Base-by-base conservation (phyloP, 1,140 invertebrate species). In the Anthonomus grandis region DNA sequence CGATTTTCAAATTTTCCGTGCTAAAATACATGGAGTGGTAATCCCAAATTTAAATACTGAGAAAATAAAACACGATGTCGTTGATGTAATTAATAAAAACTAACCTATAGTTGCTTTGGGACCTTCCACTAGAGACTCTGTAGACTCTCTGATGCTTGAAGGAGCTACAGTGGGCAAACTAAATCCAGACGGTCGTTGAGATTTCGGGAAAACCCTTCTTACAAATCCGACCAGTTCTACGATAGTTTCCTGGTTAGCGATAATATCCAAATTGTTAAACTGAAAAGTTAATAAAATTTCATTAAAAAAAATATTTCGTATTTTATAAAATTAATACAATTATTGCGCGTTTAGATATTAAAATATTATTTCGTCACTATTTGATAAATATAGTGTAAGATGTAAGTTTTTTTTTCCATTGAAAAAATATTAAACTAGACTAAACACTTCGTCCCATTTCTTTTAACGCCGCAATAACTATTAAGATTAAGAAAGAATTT, bases 191-290 rank as follows among this genome's bases (percentile, higher is more conserved):
- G 59, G 61, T 4, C 65, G 62, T 12, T 67, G 67, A 10, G 66
- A 53, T 60, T 78, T 79, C 21, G 86, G 83, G 61, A 87, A 82
- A 22, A 91, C 81, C 37, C 90, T 80, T 51, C 86, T 87, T 0
- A 85, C 81, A 70, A 97, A 97, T 18, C 90, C 89, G 39, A 95
- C 81, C 23, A 97, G 73, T 73, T 97, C 94, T 1, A 96, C 87
- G 63, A 97, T 89, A 0, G 95, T 97, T 72, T 95, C 92, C 72
- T 95, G 93, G 76, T 97, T 97, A 0, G 93, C 94, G 86, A 96
- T 95, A 27, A 97, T 89, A 73, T 97, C 93, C 47, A 97, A 78
- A 74, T 91, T 95, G 68, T 96, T 97, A 64, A 96, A 97, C 48
- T 57, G 17, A 15, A 50, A 50, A 17, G 4, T 10, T 37, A 50